Conservation (phyloP, 2,797 vertebrate genomes). For the Antrozous pallidus region DNA sequence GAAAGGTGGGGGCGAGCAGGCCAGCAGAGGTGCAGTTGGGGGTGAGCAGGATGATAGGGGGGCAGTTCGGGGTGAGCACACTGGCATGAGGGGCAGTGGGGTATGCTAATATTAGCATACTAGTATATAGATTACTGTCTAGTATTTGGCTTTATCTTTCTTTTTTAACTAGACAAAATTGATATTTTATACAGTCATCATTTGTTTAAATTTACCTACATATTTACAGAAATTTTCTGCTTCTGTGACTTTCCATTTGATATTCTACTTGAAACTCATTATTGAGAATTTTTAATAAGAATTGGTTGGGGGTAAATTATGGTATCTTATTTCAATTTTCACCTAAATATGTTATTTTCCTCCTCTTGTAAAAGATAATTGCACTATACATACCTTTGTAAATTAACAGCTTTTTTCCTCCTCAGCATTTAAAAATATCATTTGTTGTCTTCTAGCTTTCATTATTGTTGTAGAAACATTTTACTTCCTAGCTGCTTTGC, state of each 20-base stretch:
- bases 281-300: neutral
- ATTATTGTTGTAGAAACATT: slow-evolving; percentile 1
- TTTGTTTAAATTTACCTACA: neutral
- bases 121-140: neutral
- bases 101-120: no score
- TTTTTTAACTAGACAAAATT: neutral
- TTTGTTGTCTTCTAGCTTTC: neutral
- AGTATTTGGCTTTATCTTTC: neutral
- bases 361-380: neutral
- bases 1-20: no score
- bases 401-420: neutral
- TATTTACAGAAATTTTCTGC: neutral
- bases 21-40: no score
- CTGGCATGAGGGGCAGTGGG: no score
- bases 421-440: neutral
- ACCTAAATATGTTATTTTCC: neutral
- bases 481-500: neutral
- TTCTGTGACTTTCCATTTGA: neutral
- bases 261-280: neutral
- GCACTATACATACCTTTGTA: neutral
- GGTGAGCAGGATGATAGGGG: no score
- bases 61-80: no score
- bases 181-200: neutral
- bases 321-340: neutral
- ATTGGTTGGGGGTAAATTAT: neutral